phyloP scores from a whole-genome alignment of 2,888 invertebrate species.

The Hemithea aestivaria region DNA sequence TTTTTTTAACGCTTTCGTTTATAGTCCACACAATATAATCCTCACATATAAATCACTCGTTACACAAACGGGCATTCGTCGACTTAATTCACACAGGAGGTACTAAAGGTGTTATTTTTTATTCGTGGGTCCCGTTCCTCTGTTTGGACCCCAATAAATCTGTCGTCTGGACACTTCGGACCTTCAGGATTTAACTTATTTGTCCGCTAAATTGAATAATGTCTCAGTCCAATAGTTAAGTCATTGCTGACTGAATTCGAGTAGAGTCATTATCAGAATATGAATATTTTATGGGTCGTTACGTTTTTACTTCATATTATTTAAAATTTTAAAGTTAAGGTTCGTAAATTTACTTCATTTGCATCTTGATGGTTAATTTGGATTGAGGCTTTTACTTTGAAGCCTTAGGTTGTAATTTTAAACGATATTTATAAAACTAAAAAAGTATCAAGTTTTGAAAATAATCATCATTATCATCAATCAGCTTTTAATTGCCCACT shows the following conservation, averaged over 20 bases:
- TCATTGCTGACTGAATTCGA: neutral
- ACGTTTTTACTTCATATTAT: conserved; percentile 1
- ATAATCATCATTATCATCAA: no score
- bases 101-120: conserved; percentile 46
- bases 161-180: conserved; percentile 47
- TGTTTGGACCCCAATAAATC: conserved; percentile 61
- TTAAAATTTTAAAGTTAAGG: neutral
- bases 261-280: conserved; percentile 5
- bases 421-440: no score
- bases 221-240: conserved; percentile 6
- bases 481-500: no score
- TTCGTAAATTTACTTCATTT: neutral
- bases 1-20: no score
- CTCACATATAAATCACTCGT: conserved; percentile 42
- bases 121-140: conserved; percentile 36
- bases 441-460: no score
- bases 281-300: conserved; percentile 8
- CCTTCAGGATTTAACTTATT: conserved; percentile 28
- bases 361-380: no score
- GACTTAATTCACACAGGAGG: conserved; percentile 48
- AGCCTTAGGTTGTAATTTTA: neutral
- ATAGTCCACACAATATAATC: conserved; percentile 15
- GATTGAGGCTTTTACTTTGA: no score
- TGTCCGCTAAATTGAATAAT: conserved; percentile 10
- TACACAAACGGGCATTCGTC: conserved; percentile 42